A percentile compares a stretch with the other conserved stretches of the same genome.
phyloP scores from a whole-genome alignment of 2,113 vertebrate genomes.

The Candoia aspera region DNA sequence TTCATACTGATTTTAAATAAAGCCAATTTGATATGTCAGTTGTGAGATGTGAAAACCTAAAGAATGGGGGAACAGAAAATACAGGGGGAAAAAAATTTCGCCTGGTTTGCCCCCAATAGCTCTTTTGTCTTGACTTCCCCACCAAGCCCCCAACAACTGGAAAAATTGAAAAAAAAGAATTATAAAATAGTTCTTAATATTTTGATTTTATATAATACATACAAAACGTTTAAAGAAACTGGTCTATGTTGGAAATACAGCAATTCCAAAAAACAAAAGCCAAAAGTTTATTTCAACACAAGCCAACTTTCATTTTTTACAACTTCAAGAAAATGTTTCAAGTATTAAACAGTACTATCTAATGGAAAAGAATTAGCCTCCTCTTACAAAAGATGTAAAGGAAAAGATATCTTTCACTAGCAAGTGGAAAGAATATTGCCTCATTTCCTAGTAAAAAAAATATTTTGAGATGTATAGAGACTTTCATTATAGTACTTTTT shows the following conservation, averaged over 20 bases:
- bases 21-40: neutral
- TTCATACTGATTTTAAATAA: neutral
- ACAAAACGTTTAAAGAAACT: neutral
- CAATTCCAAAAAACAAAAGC: no score
- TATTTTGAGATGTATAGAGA: neutral
- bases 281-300: neutral
- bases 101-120: neutral
- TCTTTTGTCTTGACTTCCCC: neutral
- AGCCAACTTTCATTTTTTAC: neutral
- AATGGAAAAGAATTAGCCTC: neutral
- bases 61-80: neutral
- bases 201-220: neutral
- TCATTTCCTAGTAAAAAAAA: neutral
- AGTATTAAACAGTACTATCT: neutral
- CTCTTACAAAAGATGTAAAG: neutral
- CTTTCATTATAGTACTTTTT: neutral
- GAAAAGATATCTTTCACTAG: neutral
- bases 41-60: neutral
- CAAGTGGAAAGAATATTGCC: neutral
- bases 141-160: neutral
- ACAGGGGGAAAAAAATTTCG: neutral
- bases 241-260: no score
- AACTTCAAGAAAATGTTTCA: neutral
- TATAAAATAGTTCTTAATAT: neutral
- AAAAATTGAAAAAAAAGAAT: neutral